Percentiles rank a stretch among this genome's conserved stretches.
Evolutionary conservation across 2,888 invertebrate genomes (phyloP).

Genomic region (Caenorhabditis afra): DNA sequence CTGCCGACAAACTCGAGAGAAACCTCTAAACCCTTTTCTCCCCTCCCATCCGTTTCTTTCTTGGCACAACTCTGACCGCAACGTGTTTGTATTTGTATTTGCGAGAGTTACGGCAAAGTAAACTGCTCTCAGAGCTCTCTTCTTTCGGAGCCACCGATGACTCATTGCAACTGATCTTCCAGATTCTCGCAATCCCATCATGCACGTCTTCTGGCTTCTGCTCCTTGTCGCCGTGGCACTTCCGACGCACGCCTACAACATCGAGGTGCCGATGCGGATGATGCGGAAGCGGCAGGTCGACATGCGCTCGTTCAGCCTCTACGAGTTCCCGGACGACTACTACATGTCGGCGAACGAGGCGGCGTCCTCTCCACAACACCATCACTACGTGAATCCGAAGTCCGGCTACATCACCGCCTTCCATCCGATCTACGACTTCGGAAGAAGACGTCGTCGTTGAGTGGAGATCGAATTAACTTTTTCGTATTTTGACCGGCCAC

Average conservation of each 20-base stretch:
- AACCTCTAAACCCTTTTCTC: constrained; percentile 31
- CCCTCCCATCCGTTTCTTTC: background rate
- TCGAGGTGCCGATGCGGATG: background rate
- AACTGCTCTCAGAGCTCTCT: background rate
- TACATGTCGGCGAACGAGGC: constrained; percentile 23
- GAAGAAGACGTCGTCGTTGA: constrained; percentile 31
- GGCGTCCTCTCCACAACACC: constrained; percentile 4
- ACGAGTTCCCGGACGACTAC: constrained; percentile 36
- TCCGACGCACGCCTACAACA: constrained; percentile 16
- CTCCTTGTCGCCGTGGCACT: background rate
- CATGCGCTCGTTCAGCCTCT: constrained; percentile 38
- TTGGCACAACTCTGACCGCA: constrained; percentile 42
- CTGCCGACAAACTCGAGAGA: constrained; percentile 28
- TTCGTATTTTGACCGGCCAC: constrained; percentile 46
- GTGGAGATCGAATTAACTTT: constrained; percentile 11
- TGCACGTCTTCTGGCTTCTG: background rate
- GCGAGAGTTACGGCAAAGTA: constrained; percentile 41
- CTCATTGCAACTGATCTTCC: constrained; percentile 33
- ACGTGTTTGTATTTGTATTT: constrained; percentile 36
- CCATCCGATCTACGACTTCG: constrained; percentile 36
- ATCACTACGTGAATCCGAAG: constrained; percentile 39
- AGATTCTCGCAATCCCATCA: background rate
- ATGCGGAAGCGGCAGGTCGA: constrained; percentile 35
- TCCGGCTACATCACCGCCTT: constrained; percentile 37
- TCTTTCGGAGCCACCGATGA: too few relatives aligned